phyloP scores from a whole-genome alignment of 2,113 vertebrate genomes.

The Stigmatopora nigra region DNA sequence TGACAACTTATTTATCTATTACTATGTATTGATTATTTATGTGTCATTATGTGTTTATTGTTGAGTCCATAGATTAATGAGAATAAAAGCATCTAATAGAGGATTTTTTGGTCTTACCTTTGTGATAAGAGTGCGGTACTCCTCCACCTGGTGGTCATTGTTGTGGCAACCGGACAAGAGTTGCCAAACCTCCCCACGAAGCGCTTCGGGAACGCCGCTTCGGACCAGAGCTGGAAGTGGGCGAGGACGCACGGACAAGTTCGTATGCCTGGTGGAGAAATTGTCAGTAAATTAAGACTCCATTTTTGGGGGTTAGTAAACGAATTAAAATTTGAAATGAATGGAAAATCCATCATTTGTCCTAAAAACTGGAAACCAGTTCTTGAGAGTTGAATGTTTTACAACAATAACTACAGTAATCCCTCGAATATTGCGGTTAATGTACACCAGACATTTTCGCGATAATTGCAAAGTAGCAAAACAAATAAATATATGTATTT shows the following conservation, averaged over 20 bases:
- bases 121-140: slow-evolving; percentile 96
- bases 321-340: background rate
- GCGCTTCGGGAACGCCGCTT: slow-evolving; percentile 91
- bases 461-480: too few relatives aligned
- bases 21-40: too few relatives aligned
- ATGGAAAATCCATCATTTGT: too few relatives aligned
- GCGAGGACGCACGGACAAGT: slow-evolving; percentile 87
- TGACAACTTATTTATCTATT: too few relatives aligned
- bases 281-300: background rate
- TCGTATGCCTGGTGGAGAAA: slow-evolving; percentile 79
- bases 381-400: too few relatives aligned
- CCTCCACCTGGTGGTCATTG: slow-evolving; percentile 93
- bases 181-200: slow-evolving; percentile 97
- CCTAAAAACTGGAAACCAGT: too few relatives aligned
- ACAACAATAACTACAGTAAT: too few relatives aligned
- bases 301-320: background rate
- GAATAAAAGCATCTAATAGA: too few relatives aligned
- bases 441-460: too few relatives aligned
- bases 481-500: slow-evolving; percentile 2
- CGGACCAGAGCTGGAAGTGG: slow-evolving; percentile 84
- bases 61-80: too few relatives aligned
- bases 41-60: too few relatives aligned
- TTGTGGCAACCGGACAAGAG: slow-evolving; percentile 96
- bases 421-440: too few relatives aligned
- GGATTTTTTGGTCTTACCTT: slow-evolving; percentile 73